These are phyloP conservation scores for Manis crassicaudata DNA, from an alignment of 2,797 vertebrate genomes.

Conservation along the genomic window DNA sequence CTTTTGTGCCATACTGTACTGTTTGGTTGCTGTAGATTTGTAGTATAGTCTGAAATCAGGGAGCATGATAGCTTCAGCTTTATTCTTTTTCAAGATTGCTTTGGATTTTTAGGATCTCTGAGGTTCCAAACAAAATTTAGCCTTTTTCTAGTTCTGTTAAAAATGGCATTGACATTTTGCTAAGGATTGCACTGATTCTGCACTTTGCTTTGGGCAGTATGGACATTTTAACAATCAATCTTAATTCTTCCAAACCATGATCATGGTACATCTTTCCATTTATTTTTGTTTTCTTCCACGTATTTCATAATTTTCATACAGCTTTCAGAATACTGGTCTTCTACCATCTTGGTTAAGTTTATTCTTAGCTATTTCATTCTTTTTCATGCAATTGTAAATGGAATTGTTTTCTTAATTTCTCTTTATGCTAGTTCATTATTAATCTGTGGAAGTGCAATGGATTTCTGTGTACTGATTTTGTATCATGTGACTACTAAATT, in stretches of 20 bases:
- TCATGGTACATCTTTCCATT: neutral
- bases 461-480: neutral
- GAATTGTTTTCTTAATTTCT: neutral
- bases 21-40: neutral
- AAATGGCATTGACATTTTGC: neutral
- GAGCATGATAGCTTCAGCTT: neutral
- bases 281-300: neutral
- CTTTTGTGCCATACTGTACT: neutral
- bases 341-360: neutral
- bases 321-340: neutral
- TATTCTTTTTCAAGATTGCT: neutral
- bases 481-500: neutral
- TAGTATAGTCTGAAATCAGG: neutral
- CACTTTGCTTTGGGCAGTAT: neutral
- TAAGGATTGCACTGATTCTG: neutral
- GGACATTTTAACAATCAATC: neutral
- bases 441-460: neutral
- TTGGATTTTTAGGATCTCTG: neutral
- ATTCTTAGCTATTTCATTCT: neutral
- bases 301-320: neutral
- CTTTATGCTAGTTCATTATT: neutral
- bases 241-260: neutral
- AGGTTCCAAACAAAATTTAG: neutral
- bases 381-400: neutral
- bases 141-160: neutral